A percentile compares a stretch with the other conserved stretches of the same genome.
Conservation (phyloP, 1,140 invertebrate species). For the Drosophila saltans region DNA sequence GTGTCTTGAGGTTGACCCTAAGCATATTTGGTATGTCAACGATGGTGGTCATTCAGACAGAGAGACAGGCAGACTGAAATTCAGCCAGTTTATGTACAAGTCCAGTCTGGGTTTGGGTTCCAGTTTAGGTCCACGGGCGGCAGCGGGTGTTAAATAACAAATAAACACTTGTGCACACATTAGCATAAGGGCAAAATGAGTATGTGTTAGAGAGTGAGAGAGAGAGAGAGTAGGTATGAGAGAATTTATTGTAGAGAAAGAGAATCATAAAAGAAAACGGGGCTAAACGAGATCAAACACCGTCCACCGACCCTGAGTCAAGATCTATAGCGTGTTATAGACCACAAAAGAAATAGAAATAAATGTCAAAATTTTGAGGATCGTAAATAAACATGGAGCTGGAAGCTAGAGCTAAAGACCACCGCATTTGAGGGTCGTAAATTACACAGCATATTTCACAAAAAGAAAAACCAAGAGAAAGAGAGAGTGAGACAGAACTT, state of each 20-base stretch:
- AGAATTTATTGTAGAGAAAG: slow-evolving; percentile 62
- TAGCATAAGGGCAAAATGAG: slow-evolving; percentile 48
- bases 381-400: slow-evolving; percentile 56
- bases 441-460: slow-evolving; percentile 69
- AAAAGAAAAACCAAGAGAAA: background rate
- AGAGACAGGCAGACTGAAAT: slow-evolving; percentile 4
- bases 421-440: slow-evolving; percentile 44
- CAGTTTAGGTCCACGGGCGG: slow-evolving; percentile 19
- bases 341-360: slow-evolving; percentile 40
- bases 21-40: slow-evolving; percentile 35
- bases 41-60: slow-evolving; percentile 61
- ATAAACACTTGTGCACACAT: slow-evolving; percentile 81
- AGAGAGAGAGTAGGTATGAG: slow-evolving; percentile 6
- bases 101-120: slow-evolving; percentile 10
- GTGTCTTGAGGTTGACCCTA: slow-evolving; percentile 23
- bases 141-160: slow-evolving; percentile 78
- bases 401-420: slow-evolving; percentile 25
- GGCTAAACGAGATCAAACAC: slow-evolving; percentile 33
- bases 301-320: slow-evolving; percentile 9
- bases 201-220: slow-evolving; percentile 18
- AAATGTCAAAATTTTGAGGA: slow-evolving; percentile 72
- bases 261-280: slow-evolving; percentile 41
- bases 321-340: background rate
- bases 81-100: slow-evolving; percentile 2
- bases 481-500: background rate